These are phyloP conservation scores for Sinocyclocheilus maitianheensis DNA, from an alignment of 2,113 vertebrate genomes.

Conservation along the genomic window DNA sequence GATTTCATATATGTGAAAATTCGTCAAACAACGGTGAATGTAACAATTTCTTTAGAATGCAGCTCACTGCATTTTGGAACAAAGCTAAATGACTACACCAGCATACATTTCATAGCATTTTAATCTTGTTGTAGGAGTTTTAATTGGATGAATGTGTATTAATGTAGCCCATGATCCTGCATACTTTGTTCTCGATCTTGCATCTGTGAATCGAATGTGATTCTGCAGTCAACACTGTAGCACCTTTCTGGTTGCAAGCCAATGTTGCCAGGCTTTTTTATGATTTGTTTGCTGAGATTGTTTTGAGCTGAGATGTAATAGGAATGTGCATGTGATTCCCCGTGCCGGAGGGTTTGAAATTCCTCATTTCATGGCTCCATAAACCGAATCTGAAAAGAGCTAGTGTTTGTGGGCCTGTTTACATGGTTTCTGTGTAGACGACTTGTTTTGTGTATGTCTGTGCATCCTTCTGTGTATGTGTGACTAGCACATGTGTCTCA, in stretches of 20 bases:
- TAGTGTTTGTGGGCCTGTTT: not conserved
- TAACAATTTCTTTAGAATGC: not conserved
- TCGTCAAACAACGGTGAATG: not conserved
- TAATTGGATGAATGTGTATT: not conserved
- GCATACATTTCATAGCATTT: not conserved
- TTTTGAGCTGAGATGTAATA: constrained; percentile 19
- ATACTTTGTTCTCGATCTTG: not conserved
- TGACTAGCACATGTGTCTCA: constrained; percentile 16
- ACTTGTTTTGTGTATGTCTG: not conserved
- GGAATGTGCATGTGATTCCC: constrained; percentile 41
- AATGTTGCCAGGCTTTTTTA: not conserved
- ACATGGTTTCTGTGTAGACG: constrained; percentile 10
- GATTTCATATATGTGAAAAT: not conserved
- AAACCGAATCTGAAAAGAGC: constrained; percentile 20
- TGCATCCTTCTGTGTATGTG: not conserved
- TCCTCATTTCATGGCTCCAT: constrained; percentile 10
- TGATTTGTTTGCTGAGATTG: constrained; percentile 21
- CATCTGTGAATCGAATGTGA: not conserved
- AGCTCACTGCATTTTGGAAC: constrained; percentile 12
- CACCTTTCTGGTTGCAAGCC: not conserved
- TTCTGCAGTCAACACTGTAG: not conserved
- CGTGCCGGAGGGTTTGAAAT: not conserved
- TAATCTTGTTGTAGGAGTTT: not conserved
- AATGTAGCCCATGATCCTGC: not conserved
- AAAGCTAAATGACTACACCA: not conserved